Evolutionary conservation across 2,797 vertebrate species (phyloP), one percentile per base, ranked within the genome.

Genomic region (Graptemys geographica): DNA sequence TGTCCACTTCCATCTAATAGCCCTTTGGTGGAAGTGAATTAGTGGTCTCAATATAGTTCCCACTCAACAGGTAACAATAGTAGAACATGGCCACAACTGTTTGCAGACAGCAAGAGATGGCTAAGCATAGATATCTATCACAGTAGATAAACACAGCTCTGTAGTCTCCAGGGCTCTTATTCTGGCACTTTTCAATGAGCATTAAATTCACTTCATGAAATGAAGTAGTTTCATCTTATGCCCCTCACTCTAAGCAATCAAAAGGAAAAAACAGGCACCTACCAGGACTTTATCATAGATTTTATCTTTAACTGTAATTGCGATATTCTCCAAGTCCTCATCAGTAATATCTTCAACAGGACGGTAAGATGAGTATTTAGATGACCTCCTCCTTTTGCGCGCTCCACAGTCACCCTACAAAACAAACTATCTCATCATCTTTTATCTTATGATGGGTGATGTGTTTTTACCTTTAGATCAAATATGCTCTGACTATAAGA

Each of bases 261-360:
- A 86, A 90, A 23, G 82, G 55, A 91, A 47, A 79, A 11, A 41
- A 31, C 13, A 82, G 33, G 2, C 52, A 96, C 98, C 97, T 98
- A 99, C 99, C 51, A 99, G 97, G 81, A 99, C 98, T 97, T 99
- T 99, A 97, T 99, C 99, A 59, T 99, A 99, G 97, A 99, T 98
- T 98, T 99, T 99, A 97, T 99, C 99, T 98, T 99, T 99, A 97
- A 98, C 98, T 13, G 99, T 99, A 74, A 99, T 95, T 1, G 99
- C 99, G 49, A 99, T 98, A 84, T 99, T 99, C 84, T 99, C 99
- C 97, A 99, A 97, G 62, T 99, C 99, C 84, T 99, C 99, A 65
- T 99, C 95, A 0, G 99, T 99, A 96, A 99, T 99, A 57, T 99
- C 99, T 2, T 99, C 99, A 2, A 99, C 99, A 0, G 98, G 97